Base-by-base conservation (phyloP, 2,888 invertebrate species). In the Trachelus tabidus region DNA sequence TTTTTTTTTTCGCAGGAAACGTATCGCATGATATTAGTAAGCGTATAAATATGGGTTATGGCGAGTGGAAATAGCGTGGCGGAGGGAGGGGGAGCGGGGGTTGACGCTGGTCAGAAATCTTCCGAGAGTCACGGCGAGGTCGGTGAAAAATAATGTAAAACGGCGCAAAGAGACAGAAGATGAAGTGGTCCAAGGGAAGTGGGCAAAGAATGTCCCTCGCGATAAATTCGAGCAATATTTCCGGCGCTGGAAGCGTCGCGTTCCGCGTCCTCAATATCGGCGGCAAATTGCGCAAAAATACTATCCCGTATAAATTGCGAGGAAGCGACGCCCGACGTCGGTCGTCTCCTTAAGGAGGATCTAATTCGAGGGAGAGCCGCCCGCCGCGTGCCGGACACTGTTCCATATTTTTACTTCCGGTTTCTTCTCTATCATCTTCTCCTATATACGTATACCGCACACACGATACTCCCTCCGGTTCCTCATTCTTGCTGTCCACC, bases 241-340 rank as follows among this genome's bases (percentile, higher is more conserved):
- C 83, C 83, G 84, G 79, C 79, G 82, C 82, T 81, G 85, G 82
- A 84, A 86, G 80, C 83, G 83, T 83, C 81, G 82, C 85, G 84
- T 81, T 81, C 81, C 79, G 82, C 81, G 81, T 86, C 83, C 84
- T 86, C 87, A 86, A 86, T 86, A 88, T 83, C 83, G 85, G 83
- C 87, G 85, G 85, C 85, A 87, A 88, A 87, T 87, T 86, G 87
- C 82, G 81, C 87, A 87, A 87, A 89, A 88, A 89, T 89, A 88
- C 85, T 85, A 75, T 37, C 69, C 77, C 82, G 79, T 85, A 87
- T 83, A 86, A 87, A 87, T 86, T 75, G 83, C 81, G 81, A 79
- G 81, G 83, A 85, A 85, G 83, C 83, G 83, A 81, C 79, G 83
- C 75, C 73, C 79, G 79, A 78, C 81, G 84, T 82, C 84, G 81